Base-by-base conservation (phyloP, 1,140 invertebrate species). In the Conus betulinus region DNA sequence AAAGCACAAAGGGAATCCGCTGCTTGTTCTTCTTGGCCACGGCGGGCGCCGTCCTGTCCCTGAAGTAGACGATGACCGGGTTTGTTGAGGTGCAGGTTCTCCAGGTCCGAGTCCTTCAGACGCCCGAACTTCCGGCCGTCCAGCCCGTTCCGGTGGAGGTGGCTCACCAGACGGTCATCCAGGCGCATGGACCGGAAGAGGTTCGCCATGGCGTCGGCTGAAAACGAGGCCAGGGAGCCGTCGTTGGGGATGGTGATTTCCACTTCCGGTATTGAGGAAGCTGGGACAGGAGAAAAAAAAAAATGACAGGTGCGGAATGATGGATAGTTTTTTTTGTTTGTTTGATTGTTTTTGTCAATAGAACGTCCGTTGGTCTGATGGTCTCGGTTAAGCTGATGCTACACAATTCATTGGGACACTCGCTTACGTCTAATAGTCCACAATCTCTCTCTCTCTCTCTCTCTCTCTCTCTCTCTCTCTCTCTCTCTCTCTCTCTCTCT, bases 201-300 rank as follows among this genome's bases (percentile, higher is more conserved):
- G 57, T 88, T 89, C 23, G 89, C 88, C 88, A 93, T 91, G 79
- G 91, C 88, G 89, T 92, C 91, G 20, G 79, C 88, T 11, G 90
- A 88, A 74, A 91, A 93, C 60, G 86, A 85, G 71, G 89, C 88
- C 53, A 93, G 79, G 88, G 88, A 91, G 11, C 89, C 91, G 84
- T 92, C 90, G 83, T 88, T 95, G 97, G 97, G 79, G 98, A 96
- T 95, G 97, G 98, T 63, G 97, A 97, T 94, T 97, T 98, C 95
- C 98, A 91, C 89, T 88, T 91, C 91, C 52, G 91, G 89, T 76
- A 92, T 91, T 52, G 90, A 85, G 51, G 87, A 85, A 25, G 82
- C 81, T 71, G 90, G 60, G n/a, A 87, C 23, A 63, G 23, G 78
- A 79, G 78, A 5, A 5, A 39, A 25, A 79, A 25, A 39, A 78